Conservation (phyloP, 2,113 vertebrate species). For the Onychostruthus taczanowskii region DNA sequence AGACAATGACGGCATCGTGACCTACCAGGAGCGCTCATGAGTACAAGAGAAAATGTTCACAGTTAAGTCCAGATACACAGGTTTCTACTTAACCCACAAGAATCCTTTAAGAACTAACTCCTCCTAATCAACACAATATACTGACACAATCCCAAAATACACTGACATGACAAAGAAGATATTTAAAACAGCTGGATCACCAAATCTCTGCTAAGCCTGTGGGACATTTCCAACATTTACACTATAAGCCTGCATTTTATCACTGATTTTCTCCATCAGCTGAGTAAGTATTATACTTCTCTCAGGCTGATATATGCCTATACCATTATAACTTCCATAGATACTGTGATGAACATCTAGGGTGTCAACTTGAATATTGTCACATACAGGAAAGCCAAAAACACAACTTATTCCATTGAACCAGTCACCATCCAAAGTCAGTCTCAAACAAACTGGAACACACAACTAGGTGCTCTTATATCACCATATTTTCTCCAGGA, state of each 20-base stretch:
- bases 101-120: neutral
- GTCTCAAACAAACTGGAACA: neutral
- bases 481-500: neutral
- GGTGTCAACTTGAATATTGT: neutral
- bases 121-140: neutral
- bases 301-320: neutral
- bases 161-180: neutral
- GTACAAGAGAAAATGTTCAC: neutral
- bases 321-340: neutral
- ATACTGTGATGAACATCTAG: neutral
- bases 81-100: neutral
- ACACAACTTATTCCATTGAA: neutral
- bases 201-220: rapidly evolving
- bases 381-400: neutral
- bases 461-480: neutral
- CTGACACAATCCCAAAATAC: neutral
- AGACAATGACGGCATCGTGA: rapidly evolving
- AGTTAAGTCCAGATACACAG: neutral
- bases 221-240: neutral
- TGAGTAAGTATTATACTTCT: neutral
- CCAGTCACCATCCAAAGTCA: neutral
- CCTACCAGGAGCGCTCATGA: neutral
- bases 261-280: neutral
- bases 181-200: neutral
- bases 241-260: neutral